phyloP scores from a whole-genome alignment of 2,888 invertebrate species.

The Epinotia ramella region DNA sequence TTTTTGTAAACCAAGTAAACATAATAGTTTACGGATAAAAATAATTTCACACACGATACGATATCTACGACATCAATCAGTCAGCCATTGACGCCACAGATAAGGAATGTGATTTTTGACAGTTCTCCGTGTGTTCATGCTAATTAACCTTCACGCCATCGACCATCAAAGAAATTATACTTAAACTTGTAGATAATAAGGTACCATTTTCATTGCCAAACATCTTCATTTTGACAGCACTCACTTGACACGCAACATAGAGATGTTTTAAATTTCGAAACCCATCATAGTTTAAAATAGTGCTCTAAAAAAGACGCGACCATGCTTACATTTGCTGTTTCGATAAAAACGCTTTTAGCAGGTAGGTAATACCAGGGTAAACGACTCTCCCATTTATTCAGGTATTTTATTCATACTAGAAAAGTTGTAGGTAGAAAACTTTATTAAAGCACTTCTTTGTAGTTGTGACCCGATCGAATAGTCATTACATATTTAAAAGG shows the following conservation, averaged over 20 bases:
- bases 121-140: not conserved
- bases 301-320: not conserved
- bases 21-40: constrained; percentile 39
- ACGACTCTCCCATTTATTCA: not conserved
- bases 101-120: constrained; percentile 31
- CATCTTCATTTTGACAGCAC: not conserved
- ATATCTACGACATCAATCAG: constrained; percentile 59
- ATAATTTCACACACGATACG: constrained; percentile 61
- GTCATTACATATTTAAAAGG: too few species aligned
- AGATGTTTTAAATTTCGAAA: constrained; percentile 7
- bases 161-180: not conserved
- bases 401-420: not conserved
- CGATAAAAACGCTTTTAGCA: not conserved
- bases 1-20: constrained; percentile 35
- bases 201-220: not conserved
- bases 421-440: too few species aligned
- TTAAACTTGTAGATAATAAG: not conserved
- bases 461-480: too few species aligned
- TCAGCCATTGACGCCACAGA: constrained; percentile 61
- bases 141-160: not conserved
- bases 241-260: not conserved
- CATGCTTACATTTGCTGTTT: not conserved
- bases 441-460: too few species aligned
- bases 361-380: constrained; percentile 11
- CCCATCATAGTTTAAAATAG: not conserved